Conservation (phyloP, 1,140 invertebrate genomes). For the Palaemon carinicauda region DNA sequence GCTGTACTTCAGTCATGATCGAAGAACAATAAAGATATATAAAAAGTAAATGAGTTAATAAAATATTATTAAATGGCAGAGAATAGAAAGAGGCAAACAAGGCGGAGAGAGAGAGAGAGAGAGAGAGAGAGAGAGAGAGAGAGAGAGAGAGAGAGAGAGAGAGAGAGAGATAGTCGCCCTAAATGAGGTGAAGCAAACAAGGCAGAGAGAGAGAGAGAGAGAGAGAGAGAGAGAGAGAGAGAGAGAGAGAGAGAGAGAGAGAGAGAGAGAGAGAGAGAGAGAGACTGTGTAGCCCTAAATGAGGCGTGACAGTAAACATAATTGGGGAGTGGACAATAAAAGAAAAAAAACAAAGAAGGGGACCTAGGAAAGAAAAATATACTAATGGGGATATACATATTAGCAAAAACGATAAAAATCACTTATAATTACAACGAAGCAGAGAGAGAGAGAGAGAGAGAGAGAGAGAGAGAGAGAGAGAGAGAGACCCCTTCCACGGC, state of each 20-base stretch:
- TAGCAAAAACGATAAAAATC: too few relatives aligned
- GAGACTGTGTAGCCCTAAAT: not conserved
- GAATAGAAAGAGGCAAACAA: not conserved
- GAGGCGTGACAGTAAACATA: not conserved
- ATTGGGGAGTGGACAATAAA: not conserved
- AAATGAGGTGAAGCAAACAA: not conserved
- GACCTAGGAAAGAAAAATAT: not conserved
- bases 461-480: too few relatives aligned
- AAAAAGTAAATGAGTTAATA: too few relatives aligned
- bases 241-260: constrained; percentile 39
- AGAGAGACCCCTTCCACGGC: too few relatives aligned
- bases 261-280: constrained; percentile 24
- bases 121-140: constrained; percentile 39
- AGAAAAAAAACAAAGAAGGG: not conserved
- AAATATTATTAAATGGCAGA: too few relatives aligned
- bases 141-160: constrained; percentile 39
- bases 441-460: too few relatives aligned
- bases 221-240: constrained; percentile 39
- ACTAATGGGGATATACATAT: too few relatives aligned
- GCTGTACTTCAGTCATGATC: too few relatives aligned
- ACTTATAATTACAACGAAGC: too few relatives aligned
- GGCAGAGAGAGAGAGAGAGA: not conserved
- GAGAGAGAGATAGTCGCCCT: constrained; percentile 7
- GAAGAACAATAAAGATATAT: too few relatives aligned
- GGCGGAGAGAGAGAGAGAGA: not conserved